A percentile compares a stretch with the other conserved stretches of the same genome.
Evolutionary conservation across 2,888 invertebrate species (phyloP).

Genomic region (Orthosia incerta): DNA sequence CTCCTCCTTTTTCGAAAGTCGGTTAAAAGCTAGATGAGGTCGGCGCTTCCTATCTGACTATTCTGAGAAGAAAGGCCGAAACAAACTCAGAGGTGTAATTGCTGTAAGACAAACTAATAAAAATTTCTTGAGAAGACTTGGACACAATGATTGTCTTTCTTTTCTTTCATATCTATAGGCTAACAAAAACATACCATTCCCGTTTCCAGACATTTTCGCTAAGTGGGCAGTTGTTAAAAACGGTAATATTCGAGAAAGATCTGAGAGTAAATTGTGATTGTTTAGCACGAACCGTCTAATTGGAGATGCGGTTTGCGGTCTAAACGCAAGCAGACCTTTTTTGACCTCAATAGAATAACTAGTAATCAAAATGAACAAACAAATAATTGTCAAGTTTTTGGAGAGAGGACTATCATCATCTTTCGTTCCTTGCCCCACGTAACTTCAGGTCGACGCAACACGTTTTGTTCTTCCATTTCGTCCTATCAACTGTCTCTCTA

Average conservation of each 20-base stretch:
- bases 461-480: no score
- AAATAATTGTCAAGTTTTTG: neutral
- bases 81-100: no score
- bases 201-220: constrained; percentile 5
- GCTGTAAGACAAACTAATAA: no score
- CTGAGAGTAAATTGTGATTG: constrained; percentile 41
- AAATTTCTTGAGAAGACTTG: no score
- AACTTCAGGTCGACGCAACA: no score
- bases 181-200: neutral
- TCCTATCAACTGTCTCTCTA: no score
- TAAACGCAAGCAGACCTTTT: constrained; percentile 23
- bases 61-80: no score
- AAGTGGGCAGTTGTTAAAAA: constrained; percentile 33
- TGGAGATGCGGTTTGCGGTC: constrained; percentile 51
- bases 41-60: no score
- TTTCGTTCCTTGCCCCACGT: no score
- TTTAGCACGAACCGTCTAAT: constrained; percentile 53
- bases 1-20: no score
- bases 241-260: constrained; percentile 38
- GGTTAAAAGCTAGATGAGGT: no score
- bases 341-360: constrained; percentile 37
- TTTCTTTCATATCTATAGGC: neutral
- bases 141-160: neutral
- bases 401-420: neutral
- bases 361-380: constrained; percentile 11